A percentile compares a stretch with the other conserved stretches of the same genome.
Conservation (phyloP, 2,113 vertebrate genomes). For the Microcebus lehilahytsara region DNA sequence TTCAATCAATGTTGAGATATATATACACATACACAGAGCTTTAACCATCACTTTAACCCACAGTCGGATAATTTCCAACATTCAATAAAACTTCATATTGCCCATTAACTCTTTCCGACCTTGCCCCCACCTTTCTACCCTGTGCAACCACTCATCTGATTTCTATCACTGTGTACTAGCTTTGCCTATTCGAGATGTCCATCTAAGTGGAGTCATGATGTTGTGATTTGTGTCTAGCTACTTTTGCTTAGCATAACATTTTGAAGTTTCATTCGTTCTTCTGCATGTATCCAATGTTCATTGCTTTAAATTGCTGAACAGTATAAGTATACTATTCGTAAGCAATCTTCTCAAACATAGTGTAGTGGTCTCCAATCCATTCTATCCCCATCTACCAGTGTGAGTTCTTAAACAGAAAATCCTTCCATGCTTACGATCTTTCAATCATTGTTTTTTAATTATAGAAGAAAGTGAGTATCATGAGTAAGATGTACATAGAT, state of each 20-base stretch:
- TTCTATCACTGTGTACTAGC: not conserved
- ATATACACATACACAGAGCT: not conserved
- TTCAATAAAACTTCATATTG: not conserved
- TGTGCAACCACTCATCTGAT: not conserved
- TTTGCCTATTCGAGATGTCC: not conserved
- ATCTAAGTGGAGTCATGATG: not conserved
- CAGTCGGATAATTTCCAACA: not conserved
- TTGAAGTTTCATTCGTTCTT: not conserved
- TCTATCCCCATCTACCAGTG: not conserved
- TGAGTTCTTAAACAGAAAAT: conserved; percentile 9
- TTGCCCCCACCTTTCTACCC: not conserved
- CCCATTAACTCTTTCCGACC: not conserved
- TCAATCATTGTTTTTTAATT: not conserved
- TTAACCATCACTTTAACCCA: not conserved
- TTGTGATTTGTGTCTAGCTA: not conserved
- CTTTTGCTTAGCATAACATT: not conserved
- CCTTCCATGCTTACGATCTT: not conserved
- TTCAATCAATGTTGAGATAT: not conserved
- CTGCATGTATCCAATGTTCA: not conserved
- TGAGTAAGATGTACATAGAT: too few relatives aligned
- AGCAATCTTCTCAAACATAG: not conserved
- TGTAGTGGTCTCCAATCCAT: not conserved
- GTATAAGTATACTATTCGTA: not conserved
- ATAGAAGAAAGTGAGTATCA: too few relatives aligned
- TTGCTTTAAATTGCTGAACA: not conserved